phyloP scores from a whole-genome alignment of 2,113 vertebrate genomes.

The Tretioscincus oriximinensis region DNA sequence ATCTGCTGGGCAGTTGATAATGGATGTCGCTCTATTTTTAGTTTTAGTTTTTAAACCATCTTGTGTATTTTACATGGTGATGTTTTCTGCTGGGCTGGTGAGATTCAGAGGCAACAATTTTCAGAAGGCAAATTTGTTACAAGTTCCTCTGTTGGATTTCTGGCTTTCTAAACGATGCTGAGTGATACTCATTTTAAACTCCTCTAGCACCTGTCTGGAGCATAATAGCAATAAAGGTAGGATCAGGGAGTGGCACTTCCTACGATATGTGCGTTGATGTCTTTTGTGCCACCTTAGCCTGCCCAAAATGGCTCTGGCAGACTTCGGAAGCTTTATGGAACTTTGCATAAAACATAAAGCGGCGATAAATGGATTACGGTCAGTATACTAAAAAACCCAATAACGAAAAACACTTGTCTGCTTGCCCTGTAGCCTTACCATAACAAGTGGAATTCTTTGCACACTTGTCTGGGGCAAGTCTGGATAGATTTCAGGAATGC shows the following conservation, averaged over 20 bases:
- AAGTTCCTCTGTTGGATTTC: not conserved
- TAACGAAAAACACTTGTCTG: not conserved
- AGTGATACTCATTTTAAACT: not conserved
- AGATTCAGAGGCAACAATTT: not conserved
- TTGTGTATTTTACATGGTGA: not conserved
- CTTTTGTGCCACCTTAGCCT: not conserved
- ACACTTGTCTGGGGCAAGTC: no score
- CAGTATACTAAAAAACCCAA: not conserved
- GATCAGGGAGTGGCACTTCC: not conserved
- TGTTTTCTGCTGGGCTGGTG: not conserved
- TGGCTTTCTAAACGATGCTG: no score
- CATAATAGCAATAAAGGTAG: not conserved
- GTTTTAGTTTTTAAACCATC: not conserved
- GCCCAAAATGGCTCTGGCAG: not conserved
- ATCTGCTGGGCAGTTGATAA: not conserved
- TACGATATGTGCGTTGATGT: not conserved
- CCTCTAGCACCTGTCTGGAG: not conserved
- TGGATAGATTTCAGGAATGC: no score
- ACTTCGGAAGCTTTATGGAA: not conserved
- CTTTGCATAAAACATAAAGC: not conserved
- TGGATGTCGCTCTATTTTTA: not conserved
- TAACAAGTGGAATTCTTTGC: no score
- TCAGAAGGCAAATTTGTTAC: not conserved
- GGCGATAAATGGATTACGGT: not conserved
- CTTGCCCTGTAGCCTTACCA: not conserved